Base-by-base conservation (phyloP, 1,140 invertebrate species). In the Bombyx mandarina region DNA sequence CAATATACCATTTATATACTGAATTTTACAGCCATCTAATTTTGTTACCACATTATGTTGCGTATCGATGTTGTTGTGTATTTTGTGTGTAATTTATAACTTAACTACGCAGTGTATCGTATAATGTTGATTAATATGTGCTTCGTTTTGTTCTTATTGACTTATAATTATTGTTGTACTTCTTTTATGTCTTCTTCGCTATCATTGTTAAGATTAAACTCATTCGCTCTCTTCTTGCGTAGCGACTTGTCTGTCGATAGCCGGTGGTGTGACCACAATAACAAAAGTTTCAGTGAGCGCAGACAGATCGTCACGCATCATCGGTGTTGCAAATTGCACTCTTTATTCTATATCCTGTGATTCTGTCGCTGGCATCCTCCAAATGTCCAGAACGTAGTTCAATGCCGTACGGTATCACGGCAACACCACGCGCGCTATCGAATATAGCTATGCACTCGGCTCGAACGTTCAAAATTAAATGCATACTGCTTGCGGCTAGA, bases 261-360 rank as follows among this genome's bases (percentile, higher is more conserved):
- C 35, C 12, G 7, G 45, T 35, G 12, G 18, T 8, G 6, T 8
- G 6, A 52, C 8, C 8, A 54, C 9, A 44, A 22, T 44, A 12
- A 35, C 26, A 35, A 35, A 35, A 0, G 26, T 35, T 35, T 35
- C 26, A 35, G 26, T 35, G 7, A 44, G 18, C 8, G 22, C 43
- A 74, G 75, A 81, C 69, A 60, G 73, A 74, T 77, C 67, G 62
- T 80, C 61, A 35, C 67, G 71, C 73, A 58, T 65, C 61, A 75
- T 87, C 84, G 79, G 84, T 87, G 82, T 87, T 87, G 84, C 84
- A 87, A 87, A 87, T 74, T 87, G 84, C 84, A 87, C 82, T 87
- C 84, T 86, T 83, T 86, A 85, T 87, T 82, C 79, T 85, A 75
- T 82, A 75, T 85, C 74, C 76, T 87, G 78, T 84, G 76, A 75